phyloP scores from a whole-genome alignment of 2,797 vertebrate species.

The Cygnus olor region DNA sequence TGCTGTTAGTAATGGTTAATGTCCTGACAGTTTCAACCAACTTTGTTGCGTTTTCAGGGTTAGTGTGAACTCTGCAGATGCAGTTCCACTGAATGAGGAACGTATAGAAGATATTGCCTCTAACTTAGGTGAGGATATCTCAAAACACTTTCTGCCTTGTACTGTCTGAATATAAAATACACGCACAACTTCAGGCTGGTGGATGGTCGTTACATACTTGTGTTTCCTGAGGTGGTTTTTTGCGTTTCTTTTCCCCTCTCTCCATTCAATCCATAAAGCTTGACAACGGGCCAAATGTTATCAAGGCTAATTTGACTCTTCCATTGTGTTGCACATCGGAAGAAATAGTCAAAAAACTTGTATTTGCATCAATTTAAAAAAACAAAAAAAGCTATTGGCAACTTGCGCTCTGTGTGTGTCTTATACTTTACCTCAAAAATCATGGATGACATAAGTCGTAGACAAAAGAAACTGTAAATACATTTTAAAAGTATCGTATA shows the following conservation, averaged over 20 bases:
- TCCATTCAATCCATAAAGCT: not conserved
- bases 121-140: constrained; percentile 63
- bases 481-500: not conserved
- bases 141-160: not conserved
- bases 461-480: fast-evolving
- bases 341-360: not conserved
- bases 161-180: fast-evolving
- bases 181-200: fast-evolving
- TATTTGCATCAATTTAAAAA: not conserved
- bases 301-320: not conserved
- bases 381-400: not conserved
- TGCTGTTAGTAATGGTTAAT: not conserved
- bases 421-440: not conserved
- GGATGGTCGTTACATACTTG: fast-evolving
- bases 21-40: fast-evolving
- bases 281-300: fast-evolving
- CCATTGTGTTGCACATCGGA: not conserved
- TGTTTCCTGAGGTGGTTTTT: not conserved
- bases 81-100: constrained; percentile 29
- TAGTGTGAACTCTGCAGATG: constrained; percentile 10
- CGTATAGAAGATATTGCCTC: constrained; percentile 66
- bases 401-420: not conserved
- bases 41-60: constrained; percentile 56
- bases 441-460: fast-evolving
- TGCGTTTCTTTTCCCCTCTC: not conserved